Evolutionary conservation across 2,888 invertebrate species (phyloP), one percentile per base, ranked within the genome.

Genomic region (Halocaridina rubra): DNA sequence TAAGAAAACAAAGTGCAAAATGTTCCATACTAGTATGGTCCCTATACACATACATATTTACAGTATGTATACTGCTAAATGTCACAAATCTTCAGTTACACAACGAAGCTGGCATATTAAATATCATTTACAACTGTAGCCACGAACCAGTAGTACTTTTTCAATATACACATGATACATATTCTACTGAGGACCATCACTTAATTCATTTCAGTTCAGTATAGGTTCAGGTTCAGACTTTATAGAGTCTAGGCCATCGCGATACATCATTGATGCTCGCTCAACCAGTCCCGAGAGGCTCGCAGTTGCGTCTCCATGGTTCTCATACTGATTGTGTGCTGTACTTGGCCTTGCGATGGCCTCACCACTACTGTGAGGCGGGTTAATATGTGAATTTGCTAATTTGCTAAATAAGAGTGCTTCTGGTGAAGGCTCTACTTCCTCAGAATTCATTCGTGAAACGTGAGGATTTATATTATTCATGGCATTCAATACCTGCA

Each of bases 181-280:
- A n/a, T n/a, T n/a, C n/a, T n/a, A n/a, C n/a, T n/a, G n/a, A n/a
- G n/a, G 53, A 53, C 24, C 71, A 57, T 32, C 59, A 5, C n/a
- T n/a, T n/a, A 53, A 53, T 13, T 53, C 53, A 57, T 8, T 29
- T 86, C 69, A 88, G 71, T 88, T 88, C 24, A 86, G 79, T 30
- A 88, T 88, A n/a, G 88, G 84, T 76, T 88, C 88, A 24, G 88
- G 88, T 81, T 88, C 86, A 57, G 86, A 84, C 67, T 88, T 88
- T 33, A 88, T 88, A 33, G 76, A 67, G 24, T 88, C 88, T 22
- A 88, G 72, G 46, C 80, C 61, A 24, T 88, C 88, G 22, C 88
- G 71, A 61, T 86, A 82, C 67, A 88, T 84, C 32, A 86, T 78
- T 10, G 84, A 80, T 27, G 82, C 53, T 3, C 86, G 69, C 7